phyloP scores from a whole-genome alignment of 2,888 invertebrate species.

The Tridacna crocea region DNA sequence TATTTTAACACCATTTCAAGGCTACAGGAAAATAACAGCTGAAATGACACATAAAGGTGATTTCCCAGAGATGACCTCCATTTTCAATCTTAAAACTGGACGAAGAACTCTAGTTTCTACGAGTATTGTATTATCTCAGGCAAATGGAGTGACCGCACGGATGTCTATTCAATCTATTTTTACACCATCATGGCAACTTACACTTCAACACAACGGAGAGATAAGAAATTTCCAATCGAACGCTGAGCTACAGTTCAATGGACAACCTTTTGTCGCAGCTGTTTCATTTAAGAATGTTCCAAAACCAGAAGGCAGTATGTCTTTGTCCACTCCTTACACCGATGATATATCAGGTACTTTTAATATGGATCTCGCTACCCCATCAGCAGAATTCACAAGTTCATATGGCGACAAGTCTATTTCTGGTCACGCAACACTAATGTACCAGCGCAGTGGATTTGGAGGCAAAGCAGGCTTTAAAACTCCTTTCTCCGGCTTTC shows the following conservation, averaged over 20 bases:
- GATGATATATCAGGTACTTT: conserved; percentile 30
- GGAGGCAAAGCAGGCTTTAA: conserved; percentile 12
- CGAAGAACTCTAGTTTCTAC: conserved; percentile 39
- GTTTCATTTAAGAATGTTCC: conserved; percentile 31
- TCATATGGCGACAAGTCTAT: conserved; percentile 9
- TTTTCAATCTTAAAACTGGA: conserved; percentile 36
- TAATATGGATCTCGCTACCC: not conserved
- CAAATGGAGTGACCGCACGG: conserved; percentile 21
- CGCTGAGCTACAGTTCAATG: conserved; percentile 40
- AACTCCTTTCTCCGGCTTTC: conserved; percentile 36
- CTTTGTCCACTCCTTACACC: conserved; percentile 23
- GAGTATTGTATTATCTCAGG: conserved; percentile 20
- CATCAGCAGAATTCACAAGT: conserved; percentile 24
- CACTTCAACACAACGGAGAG: conserved; percentile 31
- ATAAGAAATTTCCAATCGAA: conserved; percentile 37
- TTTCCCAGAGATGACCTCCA: conserved; percentile 32
- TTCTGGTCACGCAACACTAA: conserved; percentile 5
- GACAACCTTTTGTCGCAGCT: conserved; percentile 22
- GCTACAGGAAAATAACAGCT: conserved; percentile 32
- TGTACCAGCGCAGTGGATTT: conserved; percentile 17
- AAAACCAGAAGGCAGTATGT: conserved; percentile 19
- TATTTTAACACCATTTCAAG: conserved; percentile 42
- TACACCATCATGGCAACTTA: conserved; percentile 44
- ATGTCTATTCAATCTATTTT: conserved; percentile 29
- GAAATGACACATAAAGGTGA: conserved; percentile 38